Base-by-base conservation (phyloP, 2,797 vertebrate genomes). In the Molossus molossus region DNA sequence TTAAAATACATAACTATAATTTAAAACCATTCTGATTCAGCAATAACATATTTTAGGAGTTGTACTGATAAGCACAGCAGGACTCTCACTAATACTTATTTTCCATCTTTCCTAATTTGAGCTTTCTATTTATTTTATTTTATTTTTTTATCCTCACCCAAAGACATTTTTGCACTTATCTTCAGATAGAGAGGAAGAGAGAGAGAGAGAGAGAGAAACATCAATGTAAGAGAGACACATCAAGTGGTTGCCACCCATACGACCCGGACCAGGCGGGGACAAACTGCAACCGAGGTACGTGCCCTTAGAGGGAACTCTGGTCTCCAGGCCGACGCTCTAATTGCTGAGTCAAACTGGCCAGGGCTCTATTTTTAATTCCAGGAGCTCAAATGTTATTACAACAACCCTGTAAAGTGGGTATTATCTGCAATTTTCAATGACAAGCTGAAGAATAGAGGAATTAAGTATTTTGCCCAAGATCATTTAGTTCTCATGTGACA, bases 81-180 rank as follows among this genome's bases (percentile, higher is more conserved):
- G 8, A 92, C 86, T 96, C 18, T 91, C 9, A 37, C 53, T 81
- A 55, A 76, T 14, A 57, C 18, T 84, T 90, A 55, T 57, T 82
- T 95, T 96, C 55, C 29, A 18, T 96, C 55, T 53, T 69, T 87
- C 33, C 69, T 93, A 82, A 79, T 90, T 50, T 97, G 27, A 81
- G 3, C 69, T 81, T 55, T 76, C 18, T 85, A 8, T 55, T 90
- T 75, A 53, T 77, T 33, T 33, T 33, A 33, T 33, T 33, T 33
- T 33, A 33, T 33, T 33, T 33, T 33, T 33, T 33, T 33, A 33
- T 33, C 33, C 33, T 33, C 33, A 33, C 33, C 33, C 33, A 3
- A 33, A 33, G 33, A 33, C 33, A 33, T 33, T 33, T 33, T 33
- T 33, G 33, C 33, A 33, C 3, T 33, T 33, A 33, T 33, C 33